A percentile compares a stretch with the other conserved stretches of the same genome.
These are phyloP conservation scores for Epistrophe grossulariae DNA, from an alignment of 2,888 invertebrate species.

Conservation along the genomic window DNA sequence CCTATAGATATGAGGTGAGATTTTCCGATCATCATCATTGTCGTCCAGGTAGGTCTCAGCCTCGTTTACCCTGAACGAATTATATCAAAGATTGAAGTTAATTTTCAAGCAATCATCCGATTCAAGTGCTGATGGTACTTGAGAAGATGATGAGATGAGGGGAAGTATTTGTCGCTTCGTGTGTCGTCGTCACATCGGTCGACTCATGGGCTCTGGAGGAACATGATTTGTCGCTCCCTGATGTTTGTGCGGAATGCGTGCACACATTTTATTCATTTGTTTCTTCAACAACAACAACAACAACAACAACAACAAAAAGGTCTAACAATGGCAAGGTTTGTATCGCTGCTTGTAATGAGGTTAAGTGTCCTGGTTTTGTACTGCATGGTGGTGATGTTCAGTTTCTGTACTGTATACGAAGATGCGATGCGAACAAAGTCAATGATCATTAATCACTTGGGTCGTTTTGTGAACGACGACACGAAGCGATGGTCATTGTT, in stretches of 20 bases:
- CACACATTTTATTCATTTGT: conserved; percentile 53
- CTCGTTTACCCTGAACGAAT: conserved; percentile 68
- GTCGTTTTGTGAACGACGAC: conserved; percentile 40
- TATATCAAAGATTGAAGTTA: conserved; percentile 70
- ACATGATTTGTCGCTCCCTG: conserved; percentile 49
- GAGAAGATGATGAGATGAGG: conserved; percentile 1
- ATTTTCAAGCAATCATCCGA: conserved; percentile 69
- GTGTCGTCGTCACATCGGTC: neutral
- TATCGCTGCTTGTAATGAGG: conserved; percentile 65
- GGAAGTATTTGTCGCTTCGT: conserved; percentile 27
- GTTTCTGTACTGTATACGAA: neutral
- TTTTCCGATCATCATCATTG: conserved; percentile 41
- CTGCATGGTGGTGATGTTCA: conserved; percentile 29
- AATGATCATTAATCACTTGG: conserved; percentile 68
- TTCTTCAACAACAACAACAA: neutral
- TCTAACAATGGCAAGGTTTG: conserved; percentile 49
- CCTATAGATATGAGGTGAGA: conserved; percentile 35
- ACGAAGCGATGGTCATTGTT: neutral
- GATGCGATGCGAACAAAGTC: conserved; percentile 51
- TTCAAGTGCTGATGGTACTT: conserved; percentile 48
- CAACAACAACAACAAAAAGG: conserved; percentile 11
- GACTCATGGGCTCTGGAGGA: conserved; percentile 9
- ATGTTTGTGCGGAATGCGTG: conserved; percentile 39
- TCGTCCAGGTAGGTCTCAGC: conserved; percentile 51
- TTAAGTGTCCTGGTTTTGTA: conserved; percentile 61